Evolutionary conservation across 2,113 vertebrate genomes (phyloP).

Genomic region (Potamarius usumacintae): DNA sequence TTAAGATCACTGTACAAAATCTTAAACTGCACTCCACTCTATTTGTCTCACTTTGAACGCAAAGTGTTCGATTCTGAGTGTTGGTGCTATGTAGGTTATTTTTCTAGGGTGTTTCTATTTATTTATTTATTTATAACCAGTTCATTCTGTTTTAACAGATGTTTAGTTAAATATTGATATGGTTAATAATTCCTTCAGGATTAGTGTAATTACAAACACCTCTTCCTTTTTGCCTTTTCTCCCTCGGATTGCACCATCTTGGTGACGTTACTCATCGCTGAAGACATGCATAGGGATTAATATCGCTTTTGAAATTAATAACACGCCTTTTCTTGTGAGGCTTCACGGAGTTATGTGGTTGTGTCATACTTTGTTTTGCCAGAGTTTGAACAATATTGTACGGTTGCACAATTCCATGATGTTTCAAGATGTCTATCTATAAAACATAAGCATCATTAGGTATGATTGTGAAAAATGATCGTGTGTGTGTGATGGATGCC

Average conservation of each 20-base stretch:
- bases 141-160: neutral
- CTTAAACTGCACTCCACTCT: neutral
- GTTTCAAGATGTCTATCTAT: neutral
- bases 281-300: neutral
- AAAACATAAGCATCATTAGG: neutral
- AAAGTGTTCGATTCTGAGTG: neutral
- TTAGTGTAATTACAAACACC: too few relatives aligned
- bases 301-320: neutral
- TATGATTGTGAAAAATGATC: neutral
- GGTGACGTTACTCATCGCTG: constrained; percentile 27
- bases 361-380: neutral
- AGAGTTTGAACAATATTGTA: neutral
- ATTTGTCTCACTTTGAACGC: neutral
- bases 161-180: neutral
- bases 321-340: neutral
- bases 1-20: neutral
- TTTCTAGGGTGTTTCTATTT: neutral
- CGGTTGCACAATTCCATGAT: neutral
- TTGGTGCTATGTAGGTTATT: neutral
- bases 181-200: neutral
- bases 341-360: neutral
- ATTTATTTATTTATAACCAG: neutral
- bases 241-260: constrained; percentile 1
- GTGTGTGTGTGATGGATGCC: neutral
- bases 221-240: neutral